Conservation (phyloP, 2,113 vertebrate genomes). For the cat (Felis catus) region DNA sequence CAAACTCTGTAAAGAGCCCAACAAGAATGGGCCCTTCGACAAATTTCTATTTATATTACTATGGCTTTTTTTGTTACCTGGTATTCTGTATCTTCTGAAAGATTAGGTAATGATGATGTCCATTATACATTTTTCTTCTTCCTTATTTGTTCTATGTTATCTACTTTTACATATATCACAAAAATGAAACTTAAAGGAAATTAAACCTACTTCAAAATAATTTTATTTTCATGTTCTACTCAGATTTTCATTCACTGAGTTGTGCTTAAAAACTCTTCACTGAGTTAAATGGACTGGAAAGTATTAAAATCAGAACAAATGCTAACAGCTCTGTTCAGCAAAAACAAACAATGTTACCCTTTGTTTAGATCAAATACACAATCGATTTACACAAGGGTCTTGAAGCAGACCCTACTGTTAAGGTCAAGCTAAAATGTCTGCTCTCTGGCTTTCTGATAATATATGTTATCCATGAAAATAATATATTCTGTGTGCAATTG, state of each 20-base stretch:
- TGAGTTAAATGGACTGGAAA: constrained; percentile 5
- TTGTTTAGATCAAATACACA: constrained; percentile 43
- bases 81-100: not conserved
- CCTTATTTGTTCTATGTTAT: not conserved
- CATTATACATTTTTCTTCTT: not conserved
- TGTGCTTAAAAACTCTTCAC: constrained; percentile 4
- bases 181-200: not conserved
- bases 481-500: not conserved
- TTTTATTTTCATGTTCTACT: not conserved
- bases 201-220: not conserved
- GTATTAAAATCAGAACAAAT: constrained; percentile 35
- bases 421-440: not conserved
- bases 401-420: not conserved
- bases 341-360: constrained; percentile 42
- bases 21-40: not conserved
- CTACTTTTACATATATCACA: not conserved
- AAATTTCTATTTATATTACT: not conserved
- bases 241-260: not conserved
- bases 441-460: not conserved
- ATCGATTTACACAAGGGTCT: not conserved
- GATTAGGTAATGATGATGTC: not conserved
- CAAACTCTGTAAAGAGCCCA: not conserved
- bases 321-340: not conserved
- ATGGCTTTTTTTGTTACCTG: not conserved
- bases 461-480: not conserved